A percentile compares a stretch with the other conserved stretches of the same genome.
Evolutionary conservation across 37 sponge, comb jelly and placozoan genomes (phyloP).

Genomic region (Mnemiopsis leidyi): DNA sequence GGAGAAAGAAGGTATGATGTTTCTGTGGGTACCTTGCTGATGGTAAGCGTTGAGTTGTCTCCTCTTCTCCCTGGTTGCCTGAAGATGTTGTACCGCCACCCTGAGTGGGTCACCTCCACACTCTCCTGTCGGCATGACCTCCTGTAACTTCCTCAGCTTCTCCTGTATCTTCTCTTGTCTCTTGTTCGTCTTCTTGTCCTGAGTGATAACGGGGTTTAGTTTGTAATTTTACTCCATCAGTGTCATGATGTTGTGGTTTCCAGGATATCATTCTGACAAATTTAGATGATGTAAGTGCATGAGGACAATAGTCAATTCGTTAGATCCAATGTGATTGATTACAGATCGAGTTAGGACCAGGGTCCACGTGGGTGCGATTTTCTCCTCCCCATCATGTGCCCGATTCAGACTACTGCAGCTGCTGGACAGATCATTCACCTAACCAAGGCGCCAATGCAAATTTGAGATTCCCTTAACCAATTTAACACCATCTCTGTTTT

Average conservation of each 20-base stretch:
- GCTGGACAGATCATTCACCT: no score
- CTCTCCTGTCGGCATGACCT: neutral
- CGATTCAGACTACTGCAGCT: neutral
- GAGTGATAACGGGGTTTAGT: neutral
- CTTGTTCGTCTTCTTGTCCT: constrained; percentile 7
- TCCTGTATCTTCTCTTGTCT: constrained; percentile 25
- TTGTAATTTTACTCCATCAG: neutral
- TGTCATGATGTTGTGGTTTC: no score
- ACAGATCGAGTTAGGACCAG: no score
- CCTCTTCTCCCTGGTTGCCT: neutral
- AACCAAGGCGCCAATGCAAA: no score
- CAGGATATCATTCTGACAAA: no score
- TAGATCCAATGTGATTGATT: no score
- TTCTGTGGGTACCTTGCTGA: neutral
- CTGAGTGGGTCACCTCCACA: neutral
- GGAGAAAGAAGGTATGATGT: no score
- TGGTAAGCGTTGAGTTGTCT: neutral
- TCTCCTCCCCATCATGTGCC: neutral
- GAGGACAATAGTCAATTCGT: no score
- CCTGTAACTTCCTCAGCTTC: constrained; percentile 10
- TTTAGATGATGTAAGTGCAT: no score
- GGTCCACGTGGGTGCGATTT: neutral
- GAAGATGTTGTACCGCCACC: constrained; percentile 21
- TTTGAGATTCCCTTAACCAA: no score
- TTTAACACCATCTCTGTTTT: no score